Percentiles rank a stretch among this genome's conserved stretches.
Evolutionary conservation across 1,140 invertebrate genomes (phyloP).

Genomic region (Bombus huntii): DNA sequence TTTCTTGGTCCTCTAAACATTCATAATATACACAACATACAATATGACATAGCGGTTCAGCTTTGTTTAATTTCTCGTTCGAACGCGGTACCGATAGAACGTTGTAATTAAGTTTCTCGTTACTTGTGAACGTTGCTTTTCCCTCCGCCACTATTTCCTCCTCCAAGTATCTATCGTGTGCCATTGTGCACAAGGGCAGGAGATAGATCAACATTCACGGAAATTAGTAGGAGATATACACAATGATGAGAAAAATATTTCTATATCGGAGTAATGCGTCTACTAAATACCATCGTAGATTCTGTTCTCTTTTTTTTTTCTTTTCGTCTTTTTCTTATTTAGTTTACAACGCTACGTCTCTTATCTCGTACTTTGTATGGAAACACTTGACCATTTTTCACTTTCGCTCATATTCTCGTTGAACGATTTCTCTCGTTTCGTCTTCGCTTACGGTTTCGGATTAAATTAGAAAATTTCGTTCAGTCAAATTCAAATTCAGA

Average conservation of each 20-base stretch:
- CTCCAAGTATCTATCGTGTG: not conserved
- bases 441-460: not conserved
- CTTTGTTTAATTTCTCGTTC: slow-evolving; percentile 29
- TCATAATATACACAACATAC: slow-evolving; percentile 77
- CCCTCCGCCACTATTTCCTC: no score
- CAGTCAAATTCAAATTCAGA: no score
- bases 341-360: not conserved
- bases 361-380: not conserved
- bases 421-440: not conserved
- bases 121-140: not conserved
- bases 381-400: not conserved
- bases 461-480: not conserved
- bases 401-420: not conserved
- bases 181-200: not conserved
- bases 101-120: not conserved
- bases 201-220: slow-evolving; percentile 23
- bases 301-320: not conserved
- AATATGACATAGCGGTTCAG: slow-evolving; percentile 64
- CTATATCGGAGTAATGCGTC: slow-evolving; percentile 27
- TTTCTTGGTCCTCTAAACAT: slow-evolving; percentile 80
- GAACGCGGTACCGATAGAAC: slow-evolving; percentile 18
- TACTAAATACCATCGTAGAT: slow-evolving; percentile 20
- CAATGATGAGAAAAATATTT: slow-evolving; percentile 51
- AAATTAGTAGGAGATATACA: slow-evolving; percentile 18
- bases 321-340: slow-evolving; percentile 10